Evolutionary conservation across 2,797 vertebrate species (phyloP).

Genomic region (Anisognathus igniventris): DNA sequence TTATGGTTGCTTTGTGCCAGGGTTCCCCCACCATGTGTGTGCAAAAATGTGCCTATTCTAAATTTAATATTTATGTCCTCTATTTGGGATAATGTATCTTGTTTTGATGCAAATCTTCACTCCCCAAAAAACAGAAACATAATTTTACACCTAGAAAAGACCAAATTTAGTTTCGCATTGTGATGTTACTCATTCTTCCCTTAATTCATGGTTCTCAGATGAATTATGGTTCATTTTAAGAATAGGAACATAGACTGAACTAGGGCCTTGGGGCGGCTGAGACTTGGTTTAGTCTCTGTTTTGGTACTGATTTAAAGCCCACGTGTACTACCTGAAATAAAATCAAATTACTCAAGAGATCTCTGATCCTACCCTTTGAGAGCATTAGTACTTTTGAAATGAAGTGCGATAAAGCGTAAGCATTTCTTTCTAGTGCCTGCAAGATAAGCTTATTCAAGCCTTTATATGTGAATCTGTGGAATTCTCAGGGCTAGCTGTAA

Average conservation of each 20-base stretch:
- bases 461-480: background rate
- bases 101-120: background rate
- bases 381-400: background rate
- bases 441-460: background rate
- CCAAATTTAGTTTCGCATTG: background rate
- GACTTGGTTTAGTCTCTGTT: background rate
- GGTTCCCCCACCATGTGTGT: background rate
- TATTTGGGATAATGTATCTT: background rate
- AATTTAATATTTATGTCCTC: background rate
- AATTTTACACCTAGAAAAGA: background rate
- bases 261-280: background rate
- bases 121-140: background rate
- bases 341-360: background rate
- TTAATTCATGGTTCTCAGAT: background rate
- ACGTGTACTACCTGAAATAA: background rate
- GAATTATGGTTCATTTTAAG: background rate
- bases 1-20: background rate
- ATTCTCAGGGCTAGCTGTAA: background rate
- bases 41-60: background rate
- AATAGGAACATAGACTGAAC: background rate
- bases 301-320: background rate
- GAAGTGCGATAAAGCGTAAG: background rate
- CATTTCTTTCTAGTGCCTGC: background rate
- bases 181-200: background rate
- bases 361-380: background rate